Base-by-base conservation (phyloP, 2,113 vertebrate genomes). In the Pheucticus melanocephalus region DNA sequence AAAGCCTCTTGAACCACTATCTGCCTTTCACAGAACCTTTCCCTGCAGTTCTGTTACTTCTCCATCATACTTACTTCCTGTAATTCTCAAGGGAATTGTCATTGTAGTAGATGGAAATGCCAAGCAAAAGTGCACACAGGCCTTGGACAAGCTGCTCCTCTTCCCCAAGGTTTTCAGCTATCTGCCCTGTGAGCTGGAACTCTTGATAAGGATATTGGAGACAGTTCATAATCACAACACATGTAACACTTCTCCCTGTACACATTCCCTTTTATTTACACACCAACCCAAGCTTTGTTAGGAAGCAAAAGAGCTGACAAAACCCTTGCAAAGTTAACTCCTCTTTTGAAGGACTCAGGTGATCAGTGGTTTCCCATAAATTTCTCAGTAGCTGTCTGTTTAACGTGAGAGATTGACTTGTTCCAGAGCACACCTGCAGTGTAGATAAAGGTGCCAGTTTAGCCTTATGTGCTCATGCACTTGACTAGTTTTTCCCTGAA, bases 41-140 rank as follows among this genome's bases (percentile, higher is more conserved):
- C 42, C 31, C 66, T 40, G 3, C 12, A 23, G 31, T 4, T 35
- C 11, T 59, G 16, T 23, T 22, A 5, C 4, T 54, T 20, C 45
- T 57, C 6, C 17, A 8, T 5, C 60, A 23, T 68, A 97, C 98
- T 96, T 98, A 99, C 99, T 99, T 99, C 87, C 98, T 99, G 73
- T 98, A 99, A 95, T 98, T 99, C 96, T 99, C 99, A 53, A 99
- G 98, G 5, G 99, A 99, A 95, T 99, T 99, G 98, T 99, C 99
- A 3, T 99, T 99, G 97, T 99, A 99, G 96, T 99, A 99, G 97
- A 99, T 99, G 50, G 99, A 99, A 96, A 99, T 99, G 66, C 99
- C 99, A 70, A 99, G 98, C 48, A 99, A 86, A 59, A 99, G 98
- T 0, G 99, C 99, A 90, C 99, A 99, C 42, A 99, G 96, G 76